Conservation (phyloP, 1,140 invertebrate species). For the Holotrichia oblita region DNA sequence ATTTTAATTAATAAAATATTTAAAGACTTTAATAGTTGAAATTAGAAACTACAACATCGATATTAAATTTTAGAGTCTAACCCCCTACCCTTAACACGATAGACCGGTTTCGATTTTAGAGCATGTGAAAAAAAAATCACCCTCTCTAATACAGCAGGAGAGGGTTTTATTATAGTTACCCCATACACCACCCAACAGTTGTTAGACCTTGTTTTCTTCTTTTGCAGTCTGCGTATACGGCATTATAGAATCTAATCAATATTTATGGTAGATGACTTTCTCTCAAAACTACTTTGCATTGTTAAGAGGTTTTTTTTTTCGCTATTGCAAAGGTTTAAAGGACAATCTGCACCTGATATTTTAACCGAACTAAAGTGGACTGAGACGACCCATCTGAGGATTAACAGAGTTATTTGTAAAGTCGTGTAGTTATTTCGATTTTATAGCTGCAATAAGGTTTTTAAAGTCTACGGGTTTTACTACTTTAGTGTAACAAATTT, state of each 20-base stretch:
- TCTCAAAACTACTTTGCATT: background rate
- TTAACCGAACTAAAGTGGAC: background rate
- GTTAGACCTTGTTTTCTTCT: background rate
- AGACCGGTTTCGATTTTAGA: background rate
- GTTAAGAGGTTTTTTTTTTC: background rate
- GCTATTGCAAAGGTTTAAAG: background rate
- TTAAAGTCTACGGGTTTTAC: background rate
- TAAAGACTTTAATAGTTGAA: too few species aligned
- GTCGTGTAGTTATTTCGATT: background rate
- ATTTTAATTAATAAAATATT: too few species aligned
- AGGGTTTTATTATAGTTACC: background rate
- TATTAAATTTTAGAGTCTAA: background rate
- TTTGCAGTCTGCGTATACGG: background rate
- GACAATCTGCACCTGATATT: background rate
- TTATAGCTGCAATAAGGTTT: background rate
- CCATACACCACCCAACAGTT: background rate
- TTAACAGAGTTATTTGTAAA: background rate
- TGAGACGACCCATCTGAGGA: background rate
- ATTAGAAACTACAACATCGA: background rate
- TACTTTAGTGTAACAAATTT: background rate
- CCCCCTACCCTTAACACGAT: background rate
- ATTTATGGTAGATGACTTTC: background rate
- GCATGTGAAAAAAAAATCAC: constrained; percentile 4
- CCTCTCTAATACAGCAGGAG: background rate
- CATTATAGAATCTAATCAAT: constrained; percentile 9